Evolutionary conservation across 2,888 invertebrate genomes (phyloP), one percentile per base, ranked within the genome.

Genomic region (Drosophila subsilvestris): DNA sequence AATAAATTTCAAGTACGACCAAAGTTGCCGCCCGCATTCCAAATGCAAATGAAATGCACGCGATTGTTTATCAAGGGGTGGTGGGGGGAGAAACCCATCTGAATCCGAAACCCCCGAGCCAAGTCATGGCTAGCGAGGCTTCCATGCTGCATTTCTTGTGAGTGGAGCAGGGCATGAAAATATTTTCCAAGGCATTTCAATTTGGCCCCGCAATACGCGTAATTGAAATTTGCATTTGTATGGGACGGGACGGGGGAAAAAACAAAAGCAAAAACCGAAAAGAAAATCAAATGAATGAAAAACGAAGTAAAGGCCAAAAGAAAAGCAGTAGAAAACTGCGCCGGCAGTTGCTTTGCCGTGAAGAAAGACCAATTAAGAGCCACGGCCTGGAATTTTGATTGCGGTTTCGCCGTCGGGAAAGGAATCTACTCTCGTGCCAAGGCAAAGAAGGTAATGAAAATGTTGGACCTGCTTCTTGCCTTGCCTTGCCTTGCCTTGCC

Each of bases 221-320:
- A 83, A 83, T 86, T 88, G 88, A 86, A 84, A 88, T 83, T 88
- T 83, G 88, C 88, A 88, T 88, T 88, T 86, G 74, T 78, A 74
- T 74, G 83, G 60, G 54, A 56, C 67, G 68, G 68, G 56, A 1
- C 0, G 7, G 12, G 2, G 37, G 37, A 7, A 1, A 27, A 27
- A 27, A 9, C 69, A 71, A 73, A 78, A 72, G 50, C 55, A 63
- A 58, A 51, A 53, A 57, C 20, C 37, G n/a, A 43, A 71, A 56
- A 45, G 53, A 60, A 70, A 54, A 65, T 48, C 42, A 48, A 65
- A 66, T 54, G 71, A 62, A 63, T 47, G 44, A 12, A 63, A 63
- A 44, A 48, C 49, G 17, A 59, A 53, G 42, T 27, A 42, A 50
- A 44, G 32, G 54, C 63, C 51, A 79, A 73, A 69, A 76, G 62